Base-by-base conservation (phyloP, 1,140 invertebrate genomes). In the Odontomachus brunneus region DNA sequence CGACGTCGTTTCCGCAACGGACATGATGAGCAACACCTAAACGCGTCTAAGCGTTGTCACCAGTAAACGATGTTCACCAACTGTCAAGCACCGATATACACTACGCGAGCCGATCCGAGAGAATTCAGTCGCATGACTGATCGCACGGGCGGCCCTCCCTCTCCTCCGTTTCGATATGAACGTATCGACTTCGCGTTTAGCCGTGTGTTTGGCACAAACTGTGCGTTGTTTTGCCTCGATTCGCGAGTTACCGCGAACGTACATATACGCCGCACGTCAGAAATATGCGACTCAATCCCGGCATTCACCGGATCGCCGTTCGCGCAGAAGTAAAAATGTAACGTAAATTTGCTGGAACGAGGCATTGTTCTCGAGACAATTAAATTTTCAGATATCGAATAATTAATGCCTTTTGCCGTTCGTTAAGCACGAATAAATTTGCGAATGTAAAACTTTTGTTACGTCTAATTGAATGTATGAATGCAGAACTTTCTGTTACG, bases 1-100 rank as follows among this genome's bases (percentile, higher is more conserved):
- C 22, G 87, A 69, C 26, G 86, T 82, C 87, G 84, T 88, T 67
- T 83, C 60, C 67, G 38, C 55, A 60, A 81, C 14, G 12, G 19
- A 62, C 48, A 59, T 29, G 44, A 73, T 49, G 38, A 49, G 48
- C 72, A 48, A 82, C 22, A 22, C 49, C n/a, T n/a, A n/a, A n/a
- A n/a, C n/a, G n/a, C 55, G 49, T 55, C 63, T 67, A 67, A 67
- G 22, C 19, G 29, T 29, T 67, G 33, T 78, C 63, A 55, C 49
- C 1, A n/a, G n/a, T n/a, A n/a, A n/a, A n/a, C n/a, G n/a, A n/a
- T n/a, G 49, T 55, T 78, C 63, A 26, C 29, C 49, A 38, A 26
- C 29, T 67, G 63, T 76, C 74, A 66, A 51, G 17, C 22, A 38
- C 17, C 17, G 22, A 67, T 67, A 24, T 11, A 44, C 38, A 44